phyloP scores from a whole-genome alignment of 2,888 invertebrate genomes.

The Apoda limacodes region DNA sequence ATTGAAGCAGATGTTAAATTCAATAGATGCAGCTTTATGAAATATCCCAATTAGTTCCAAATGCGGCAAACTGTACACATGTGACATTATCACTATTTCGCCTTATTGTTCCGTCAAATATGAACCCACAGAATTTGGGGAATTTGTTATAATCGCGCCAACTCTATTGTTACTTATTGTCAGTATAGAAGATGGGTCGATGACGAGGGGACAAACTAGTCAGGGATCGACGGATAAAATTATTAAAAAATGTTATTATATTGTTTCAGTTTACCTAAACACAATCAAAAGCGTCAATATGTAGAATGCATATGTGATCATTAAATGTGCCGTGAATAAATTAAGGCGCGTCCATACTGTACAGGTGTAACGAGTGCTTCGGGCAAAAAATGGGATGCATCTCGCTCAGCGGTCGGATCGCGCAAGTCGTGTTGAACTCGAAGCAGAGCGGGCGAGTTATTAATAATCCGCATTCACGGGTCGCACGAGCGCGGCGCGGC shows the following conservation, averaged over 20 bases:
- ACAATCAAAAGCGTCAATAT: too few species aligned
- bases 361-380: slow-evolving; percentile 53
- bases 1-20: slow-evolving; percentile 58
- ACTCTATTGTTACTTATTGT: slow-evolving; percentile 57
- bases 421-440: slow-evolving; percentile 21
- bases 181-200: slow-evolving; percentile 34
- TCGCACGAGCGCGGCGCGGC: slow-evolving; percentile 49
- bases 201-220: slow-evolving; percentile 34
- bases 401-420: slow-evolving; percentile 28
- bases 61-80: slow-evolving; percentile 60
- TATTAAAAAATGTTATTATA: slow-evolving; percentile 31
- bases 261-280: too few species aligned
- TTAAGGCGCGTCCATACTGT: slow-evolving; percentile 39
- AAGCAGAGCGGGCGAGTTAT: slow-evolving; percentile 55
- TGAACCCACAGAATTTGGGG: slow-evolving; percentile 66
- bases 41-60: slow-evolving; percentile 67
- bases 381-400: slow-evolving; percentile 46
- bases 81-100: slow-evolving; percentile 64
- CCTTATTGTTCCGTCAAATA: slow-evolving; percentile 62
- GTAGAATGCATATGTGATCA: slow-evolving; percentile 27
- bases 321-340: slow-evolving; percentile 45
- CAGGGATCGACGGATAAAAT: slow-evolving; percentile 35
- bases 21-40: slow-evolving; percentile 50
- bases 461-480: slow-evolving; percentile 66
- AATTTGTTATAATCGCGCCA: slow-evolving; percentile 62